Base-by-base conservation (phyloP, 2,888 invertebrate genomes). In the Apamea monoglypha region DNA sequence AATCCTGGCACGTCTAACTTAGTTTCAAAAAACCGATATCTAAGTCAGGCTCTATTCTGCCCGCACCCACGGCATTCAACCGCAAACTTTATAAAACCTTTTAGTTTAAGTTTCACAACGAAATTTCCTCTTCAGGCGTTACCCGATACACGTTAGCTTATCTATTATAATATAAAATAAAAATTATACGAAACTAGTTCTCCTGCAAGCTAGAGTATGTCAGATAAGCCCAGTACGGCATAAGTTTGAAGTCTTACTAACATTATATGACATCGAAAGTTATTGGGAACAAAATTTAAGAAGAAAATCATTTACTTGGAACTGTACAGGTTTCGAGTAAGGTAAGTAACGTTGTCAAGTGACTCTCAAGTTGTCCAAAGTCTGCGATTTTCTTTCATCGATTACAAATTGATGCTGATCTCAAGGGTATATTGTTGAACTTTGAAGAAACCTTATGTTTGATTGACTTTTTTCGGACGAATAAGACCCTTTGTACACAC, bases 161-260 rank as follows among this genome's bases (percentile, higher is more conserved):
- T 91, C 92, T 92, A 88, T 90, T 92, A 85, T 88, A 90, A 90
- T 91, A 90, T 89, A 88, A 91, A 90, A 91, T 88, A 91, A 88
- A 90, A 91, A 91, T 92, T 91, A 91, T 89, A 85, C 67, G 77
- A 84, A 87, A 89, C 90, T 90, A 91, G 89, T 91, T 89, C 70
- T 80, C 83, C 25, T 85, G 84, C 84, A 89, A 88, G 67, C 63
- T 69, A 79, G 79, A 69, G 84, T 82, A 86, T 81, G 86, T 85
- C 82, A 90, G 92, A 92, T 93, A 92, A 93, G 91, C 89, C 78
- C 74, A 71, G 74, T 75, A 81, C 74, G 81, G 87, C 88, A 88
- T 90, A 91, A 92, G 89, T 92, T 92, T 90, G 87, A 87, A 89
- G 88, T 87, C 85, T 86, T 74, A 81, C 68, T 71, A 83, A 89